phyloP scores from a whole-genome alignment of 2,888 invertebrate genomes.

The Ferrisia virgata region DNA sequence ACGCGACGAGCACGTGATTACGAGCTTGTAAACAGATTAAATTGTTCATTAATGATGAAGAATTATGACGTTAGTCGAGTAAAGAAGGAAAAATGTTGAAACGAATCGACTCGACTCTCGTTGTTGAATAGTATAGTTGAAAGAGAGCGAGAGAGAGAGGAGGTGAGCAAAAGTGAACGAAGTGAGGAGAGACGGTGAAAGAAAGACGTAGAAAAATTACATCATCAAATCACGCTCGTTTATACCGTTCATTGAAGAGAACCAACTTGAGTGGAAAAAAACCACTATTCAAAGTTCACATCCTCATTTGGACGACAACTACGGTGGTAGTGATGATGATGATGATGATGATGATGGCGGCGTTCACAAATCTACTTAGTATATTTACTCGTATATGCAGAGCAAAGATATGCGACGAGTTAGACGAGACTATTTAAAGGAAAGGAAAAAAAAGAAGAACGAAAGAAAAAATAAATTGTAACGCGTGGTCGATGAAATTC shows the following conservation, averaged over 20 bases:
- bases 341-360: not conserved
- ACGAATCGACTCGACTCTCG: not conserved
- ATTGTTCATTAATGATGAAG: slow-evolving; percentile 17
- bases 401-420: not conserved
- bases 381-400: no score
- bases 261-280: not conserved
- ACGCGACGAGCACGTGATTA: slow-evolving; percentile 14
- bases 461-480: not conserved
- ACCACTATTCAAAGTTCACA: not conserved
- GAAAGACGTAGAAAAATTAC: not conserved
- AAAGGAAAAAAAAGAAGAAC: not conserved
- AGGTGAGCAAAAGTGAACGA: not conserved
- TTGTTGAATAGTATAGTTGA: not conserved
- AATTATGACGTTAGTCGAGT: slow-evolving; percentile 9
- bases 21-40: slow-evolving; percentile 14
- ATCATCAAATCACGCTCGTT: slow-evolving; percentile 11
- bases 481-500: slow-evolving; percentile 2
- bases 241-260: slow-evolving; percentile 14
- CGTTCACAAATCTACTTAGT: not conserved
- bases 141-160: not conserved
- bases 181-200: not conserved
- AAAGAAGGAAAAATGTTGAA: not conserved
- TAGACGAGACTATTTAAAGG: not conserved
- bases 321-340: no score
- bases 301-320: not conserved